Conservation (phyloP, 2,797 vertebrate genomes). For the Tadarida brasiliensis region DNA sequence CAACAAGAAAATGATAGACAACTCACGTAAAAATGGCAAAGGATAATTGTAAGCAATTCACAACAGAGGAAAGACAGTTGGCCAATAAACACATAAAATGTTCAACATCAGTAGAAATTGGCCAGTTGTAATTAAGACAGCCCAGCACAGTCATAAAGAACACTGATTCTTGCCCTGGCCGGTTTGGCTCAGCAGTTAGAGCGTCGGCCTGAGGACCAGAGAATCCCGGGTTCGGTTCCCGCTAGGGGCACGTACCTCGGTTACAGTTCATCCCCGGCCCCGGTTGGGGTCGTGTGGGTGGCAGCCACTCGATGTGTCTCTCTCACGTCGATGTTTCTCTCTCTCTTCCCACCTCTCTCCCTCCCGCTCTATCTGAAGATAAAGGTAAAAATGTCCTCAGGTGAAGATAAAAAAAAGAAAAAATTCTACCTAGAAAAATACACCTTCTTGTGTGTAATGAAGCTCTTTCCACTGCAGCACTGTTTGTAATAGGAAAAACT, state of each 20-base stretch:
- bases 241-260: no score
- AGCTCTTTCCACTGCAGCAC: not conserved
- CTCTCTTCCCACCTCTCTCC: no score
- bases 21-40: not conserved
- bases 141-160: not conserved
- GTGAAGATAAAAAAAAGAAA: not conserved
- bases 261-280: no score
- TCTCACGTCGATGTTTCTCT: no score
- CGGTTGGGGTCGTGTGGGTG: no score
- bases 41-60: not conserved
- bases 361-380: no score
- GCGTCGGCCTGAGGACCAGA: no score
- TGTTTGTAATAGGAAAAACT: not conserved
- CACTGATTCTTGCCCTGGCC: not conserved
- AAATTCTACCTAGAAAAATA: conserved; percentile 16
- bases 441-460: not conserved
- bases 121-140: not conserved
- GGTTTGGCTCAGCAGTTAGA: no score
- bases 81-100: not conserved
- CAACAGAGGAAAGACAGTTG: not conserved
- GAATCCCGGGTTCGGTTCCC: no score
- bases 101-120: not conserved
- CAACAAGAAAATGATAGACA: not conserved
- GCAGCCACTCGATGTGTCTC: no score
- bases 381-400: no score